Percentiles rank a stretch among this genome's conserved stretches.
Conservation (phyloP, 2,113 vertebrate species). For the Melospiza georgiana region DNA sequence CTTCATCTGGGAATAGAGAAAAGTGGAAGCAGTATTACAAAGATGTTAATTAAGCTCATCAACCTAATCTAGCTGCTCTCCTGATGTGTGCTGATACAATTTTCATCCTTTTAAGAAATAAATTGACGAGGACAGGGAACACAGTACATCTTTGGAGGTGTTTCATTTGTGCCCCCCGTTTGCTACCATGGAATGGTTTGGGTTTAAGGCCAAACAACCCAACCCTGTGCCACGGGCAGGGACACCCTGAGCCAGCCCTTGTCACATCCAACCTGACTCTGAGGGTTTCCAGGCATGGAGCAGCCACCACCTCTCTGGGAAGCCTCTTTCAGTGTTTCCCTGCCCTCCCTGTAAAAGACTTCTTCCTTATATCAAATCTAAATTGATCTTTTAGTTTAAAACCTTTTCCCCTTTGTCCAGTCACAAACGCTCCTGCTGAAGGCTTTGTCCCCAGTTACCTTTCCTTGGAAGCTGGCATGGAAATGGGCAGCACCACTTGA, state of each 20-base stretch:
- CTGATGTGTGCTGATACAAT: not conserved
- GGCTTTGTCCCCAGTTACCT: not conserved
- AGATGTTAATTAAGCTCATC: not conserved
- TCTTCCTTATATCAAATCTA: not conserved
- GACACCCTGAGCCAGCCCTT: not conserved
- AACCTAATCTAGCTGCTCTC: not conserved
- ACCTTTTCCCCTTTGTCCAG: not conserved
- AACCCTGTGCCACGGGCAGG: not conserved
- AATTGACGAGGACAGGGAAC: not conserved
- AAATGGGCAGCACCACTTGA: not conserved
- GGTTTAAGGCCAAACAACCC: not conserved
- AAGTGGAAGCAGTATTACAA: not conserved
- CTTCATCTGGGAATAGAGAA: not conserved
- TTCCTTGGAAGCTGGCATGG: not conserved
- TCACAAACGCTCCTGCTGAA: not conserved
- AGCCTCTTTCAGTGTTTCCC: not conserved
- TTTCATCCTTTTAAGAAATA: not conserved
- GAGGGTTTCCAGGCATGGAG: not conserved
- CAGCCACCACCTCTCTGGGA: not conserved
- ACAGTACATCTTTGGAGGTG: not conserved
- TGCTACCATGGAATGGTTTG: not conserved
- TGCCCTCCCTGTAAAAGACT: not conserved
- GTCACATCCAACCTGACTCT: too few species aligned
- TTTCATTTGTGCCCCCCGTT: not conserved
- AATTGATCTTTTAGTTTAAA: not conserved